A percentile compares a stretch with the other conserved stretches of the same genome.
These are phyloP conservation scores for Actinemys pallida DNA, from an alignment of 2,113 vertebrate genomes.

Conservation along the genomic window DNA sequence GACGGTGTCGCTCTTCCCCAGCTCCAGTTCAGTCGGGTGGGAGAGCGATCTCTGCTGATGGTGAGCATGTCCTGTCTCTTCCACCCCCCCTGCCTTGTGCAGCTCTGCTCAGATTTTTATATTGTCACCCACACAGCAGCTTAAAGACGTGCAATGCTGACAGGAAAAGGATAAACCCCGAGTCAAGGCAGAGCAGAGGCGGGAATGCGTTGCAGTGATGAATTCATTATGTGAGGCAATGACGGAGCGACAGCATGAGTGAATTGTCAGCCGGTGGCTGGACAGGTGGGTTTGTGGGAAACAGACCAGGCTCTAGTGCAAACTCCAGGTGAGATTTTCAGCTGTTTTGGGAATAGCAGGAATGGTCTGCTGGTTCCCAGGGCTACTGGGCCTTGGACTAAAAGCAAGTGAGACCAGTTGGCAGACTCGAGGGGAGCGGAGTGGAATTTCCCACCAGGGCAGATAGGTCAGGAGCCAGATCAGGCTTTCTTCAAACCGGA, in stretches of 20 bases:
- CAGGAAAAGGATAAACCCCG: not conserved
- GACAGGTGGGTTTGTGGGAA: not conserved
- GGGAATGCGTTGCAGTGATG: not conserved
- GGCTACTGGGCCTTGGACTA: not conserved
- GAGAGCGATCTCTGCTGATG: not conserved
- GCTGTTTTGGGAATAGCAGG: not conserved
- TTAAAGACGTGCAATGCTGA: not conserved
- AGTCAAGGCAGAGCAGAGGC: too few species aligned
- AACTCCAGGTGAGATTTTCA: not conserved
- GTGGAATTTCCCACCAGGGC: not conserved
- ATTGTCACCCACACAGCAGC: not conserved
- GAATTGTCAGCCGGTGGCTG: not conserved
- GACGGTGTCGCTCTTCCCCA: accelerated
- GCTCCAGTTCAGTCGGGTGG: not conserved
- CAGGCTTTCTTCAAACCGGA: not conserved
- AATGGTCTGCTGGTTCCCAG: not conserved
- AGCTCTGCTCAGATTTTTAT: not conserved
- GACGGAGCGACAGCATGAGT: not conserved
- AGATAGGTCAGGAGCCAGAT: too few species aligned
- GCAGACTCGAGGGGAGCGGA: not conserved
- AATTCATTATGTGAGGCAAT: not conserved
- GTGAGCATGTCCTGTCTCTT: not conserved
- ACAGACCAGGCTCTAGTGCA: not conserved
- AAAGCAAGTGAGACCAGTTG: not conserved
- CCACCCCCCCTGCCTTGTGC: too few species aligned